A percentile compares a stretch with the other conserved stretches of the same genome.
Evolutionary conservation across 2,113 vertebrate genomes (phyloP).

Genomic region (Phylloscopus trochiloides): DNA sequence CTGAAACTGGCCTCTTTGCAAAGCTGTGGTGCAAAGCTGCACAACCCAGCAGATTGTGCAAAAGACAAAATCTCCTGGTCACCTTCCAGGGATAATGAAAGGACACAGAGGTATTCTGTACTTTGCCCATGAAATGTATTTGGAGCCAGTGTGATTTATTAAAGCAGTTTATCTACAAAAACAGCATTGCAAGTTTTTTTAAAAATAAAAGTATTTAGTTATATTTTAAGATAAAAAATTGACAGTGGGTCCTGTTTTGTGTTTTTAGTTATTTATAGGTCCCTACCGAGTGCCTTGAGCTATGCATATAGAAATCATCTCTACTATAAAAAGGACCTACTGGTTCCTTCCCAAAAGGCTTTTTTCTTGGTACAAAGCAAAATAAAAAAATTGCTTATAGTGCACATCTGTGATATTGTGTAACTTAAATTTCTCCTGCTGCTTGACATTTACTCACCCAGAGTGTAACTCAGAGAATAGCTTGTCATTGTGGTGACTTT

Average conservation of each 20-base stretch:
- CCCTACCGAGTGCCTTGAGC: background rate
- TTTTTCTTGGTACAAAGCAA: background rate
- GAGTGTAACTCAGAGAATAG: background rate
- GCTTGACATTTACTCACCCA: conserved; percentile 9
- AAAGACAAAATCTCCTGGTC: background rate
- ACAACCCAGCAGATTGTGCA: background rate
- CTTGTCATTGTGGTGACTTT: background rate
- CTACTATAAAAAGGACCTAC: background rate
- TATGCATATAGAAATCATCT: background rate
- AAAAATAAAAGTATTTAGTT: background rate
- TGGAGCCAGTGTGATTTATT: background rate
- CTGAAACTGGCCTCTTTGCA: background rate
- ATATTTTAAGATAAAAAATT: conserved; percentile 6
- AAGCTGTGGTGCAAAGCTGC: background rate
- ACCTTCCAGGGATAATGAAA: background rate
- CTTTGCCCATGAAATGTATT: background rate
- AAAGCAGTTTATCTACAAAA: background rate
- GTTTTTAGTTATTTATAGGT: conserved; percentile 35
- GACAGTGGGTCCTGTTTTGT: background rate
- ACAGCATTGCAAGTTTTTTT: background rate
- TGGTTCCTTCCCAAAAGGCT: background rate
- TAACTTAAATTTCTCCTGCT: conserved; percentile 16
- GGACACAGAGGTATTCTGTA: background rate
- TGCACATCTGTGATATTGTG: conserved; percentile 1
- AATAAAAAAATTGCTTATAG: background rate